Percentiles rank a stretch among this genome's conserved stretches.
Evolutionary conservation across 2,113 vertebrate genomes (phyloP).

Genomic region (Corapipo altera): DNA sequence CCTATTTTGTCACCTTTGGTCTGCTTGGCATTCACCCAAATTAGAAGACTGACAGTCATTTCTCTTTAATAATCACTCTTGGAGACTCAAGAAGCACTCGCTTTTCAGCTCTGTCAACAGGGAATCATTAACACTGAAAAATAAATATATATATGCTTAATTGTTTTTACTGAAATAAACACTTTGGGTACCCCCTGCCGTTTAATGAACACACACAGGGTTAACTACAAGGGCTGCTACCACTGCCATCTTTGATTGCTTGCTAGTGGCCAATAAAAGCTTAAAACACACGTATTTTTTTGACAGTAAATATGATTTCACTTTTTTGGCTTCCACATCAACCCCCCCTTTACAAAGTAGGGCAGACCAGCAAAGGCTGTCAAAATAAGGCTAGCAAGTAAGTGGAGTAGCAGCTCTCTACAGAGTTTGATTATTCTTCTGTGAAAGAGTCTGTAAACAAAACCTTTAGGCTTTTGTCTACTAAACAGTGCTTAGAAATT

Average conservation of each 20-base stretch:
- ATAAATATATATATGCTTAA: constrained; percentile 40
- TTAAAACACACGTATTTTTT: neutral
- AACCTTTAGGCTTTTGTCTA: constrained; percentile 64
- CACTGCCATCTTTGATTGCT: constrained; percentile 35
- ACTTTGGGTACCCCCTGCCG: constrained; percentile 21
- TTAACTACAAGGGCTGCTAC: constrained; percentile 11
- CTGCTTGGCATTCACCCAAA: constrained; percentile 55
- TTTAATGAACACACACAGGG: constrained; percentile 44
- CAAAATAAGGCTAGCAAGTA: constrained; percentile 51
- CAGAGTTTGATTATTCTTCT: constrained; percentile 38
- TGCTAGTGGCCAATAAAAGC: constrained; percentile 31
- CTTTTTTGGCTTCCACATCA: neutral
- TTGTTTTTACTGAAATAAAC: constrained; percentile 68
- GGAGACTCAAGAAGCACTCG: constrained; percentile 45
- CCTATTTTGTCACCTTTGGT: constrained; percentile 29
- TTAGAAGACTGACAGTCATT: constrained; percentile 55
- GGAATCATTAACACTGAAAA: constrained; percentile 62
- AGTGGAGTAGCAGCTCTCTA: neutral
- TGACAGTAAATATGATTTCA: constrained; percentile 35
- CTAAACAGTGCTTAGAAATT: constrained; percentile 46
- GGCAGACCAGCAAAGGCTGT: constrained; percentile 21
- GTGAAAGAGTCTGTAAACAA: constrained; percentile 52
- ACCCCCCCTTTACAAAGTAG: neutral
- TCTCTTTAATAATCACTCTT: constrained; percentile 59
- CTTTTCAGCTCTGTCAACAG: constrained; percentile 42